Evolutionary conservation across 2,797 vertebrate species (phyloP).

Genomic region (Carapus acus): DNA sequence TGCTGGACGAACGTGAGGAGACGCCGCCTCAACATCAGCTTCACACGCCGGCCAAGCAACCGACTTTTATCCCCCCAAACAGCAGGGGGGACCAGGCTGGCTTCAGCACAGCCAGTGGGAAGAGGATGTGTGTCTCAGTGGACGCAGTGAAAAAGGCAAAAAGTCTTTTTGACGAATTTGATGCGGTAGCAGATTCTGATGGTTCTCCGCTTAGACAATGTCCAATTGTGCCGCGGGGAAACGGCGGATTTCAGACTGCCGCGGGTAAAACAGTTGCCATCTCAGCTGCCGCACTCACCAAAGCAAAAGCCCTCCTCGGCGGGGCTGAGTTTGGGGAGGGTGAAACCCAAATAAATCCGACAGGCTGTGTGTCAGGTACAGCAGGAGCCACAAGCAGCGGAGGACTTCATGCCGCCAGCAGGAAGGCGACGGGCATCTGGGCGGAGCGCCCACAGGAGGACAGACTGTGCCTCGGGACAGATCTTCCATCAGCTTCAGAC

Average conservation of each 20-base stretch:
- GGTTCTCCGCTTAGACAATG: conserved; percentile 10
- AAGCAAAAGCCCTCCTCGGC: conserved; percentile 66
- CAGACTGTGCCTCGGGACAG: conserved; percentile 50
- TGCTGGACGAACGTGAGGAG: conserved; percentile 57
- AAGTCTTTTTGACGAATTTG: conserved; percentile 59
- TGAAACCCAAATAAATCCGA: neutral
- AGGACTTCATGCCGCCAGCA: conserved; percentile 72
- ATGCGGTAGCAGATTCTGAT: conserved; percentile 29
- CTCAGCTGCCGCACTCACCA: conserved; percentile 75
- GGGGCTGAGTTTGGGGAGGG: conserved; percentile 29
- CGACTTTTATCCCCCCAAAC: neutral
- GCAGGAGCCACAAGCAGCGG: conserved; percentile 13
- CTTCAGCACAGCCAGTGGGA: conserved; percentile 70
- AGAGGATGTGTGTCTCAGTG: conserved; percentile 66
- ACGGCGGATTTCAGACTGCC: conserved; percentile 62
- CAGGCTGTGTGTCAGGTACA: neutral
- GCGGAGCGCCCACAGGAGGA: conserved; percentile 70
- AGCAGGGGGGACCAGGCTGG: conserved; percentile 53
- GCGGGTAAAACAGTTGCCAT: conserved; percentile 73
- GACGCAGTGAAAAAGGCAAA: conserved; percentile 68
- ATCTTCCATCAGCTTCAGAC: conserved; percentile 13
- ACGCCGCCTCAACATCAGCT: neutral
- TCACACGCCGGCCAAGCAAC: neutral
- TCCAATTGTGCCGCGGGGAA: conserved; percentile 55
- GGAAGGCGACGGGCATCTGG: conserved; percentile 71